Percentiles rank a stretch among this genome's conserved stretches.
Conservation (phyloP, 1,140 invertebrate species). For the Chrysomallon squamiferum region DNA sequence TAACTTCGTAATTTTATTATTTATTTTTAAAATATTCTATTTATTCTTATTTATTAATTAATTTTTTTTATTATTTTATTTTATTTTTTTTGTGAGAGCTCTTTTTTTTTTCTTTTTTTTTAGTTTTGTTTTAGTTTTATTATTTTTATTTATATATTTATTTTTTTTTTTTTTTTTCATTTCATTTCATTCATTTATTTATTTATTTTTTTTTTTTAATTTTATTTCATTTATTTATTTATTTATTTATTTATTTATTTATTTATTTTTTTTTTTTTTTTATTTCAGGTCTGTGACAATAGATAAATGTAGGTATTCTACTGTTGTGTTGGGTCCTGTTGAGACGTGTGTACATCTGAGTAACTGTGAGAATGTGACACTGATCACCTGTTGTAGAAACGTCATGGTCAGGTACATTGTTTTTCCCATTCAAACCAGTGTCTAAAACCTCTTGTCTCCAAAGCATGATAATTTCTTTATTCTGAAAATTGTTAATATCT, state of each 20-base stretch:
- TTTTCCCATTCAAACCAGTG: too few species aligned
- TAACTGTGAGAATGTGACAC: slow-evolving; percentile 58
- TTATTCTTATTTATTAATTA: neutral
- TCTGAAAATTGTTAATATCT: too few species aligned
- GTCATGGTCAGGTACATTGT: slow-evolving; percentile 4
- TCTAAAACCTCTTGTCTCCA: too few species aligned
- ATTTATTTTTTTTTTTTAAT: neutral
- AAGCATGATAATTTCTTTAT: too few species aligned
- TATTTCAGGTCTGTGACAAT: slow-evolving; percentile 59
- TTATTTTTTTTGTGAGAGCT: slow-evolving; percentile 39
- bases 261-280: neutral
- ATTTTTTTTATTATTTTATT: neutral
- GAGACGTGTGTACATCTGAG: slow-evolving; percentile 57
- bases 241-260: neutral
- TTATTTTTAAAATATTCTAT: neutral
- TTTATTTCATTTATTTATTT: neutral
- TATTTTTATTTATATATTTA: neutral
- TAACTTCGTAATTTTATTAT: slow-evolving; percentile 21
- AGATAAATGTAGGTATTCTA: slow-evolving; percentile 62
- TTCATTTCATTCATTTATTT: too few species aligned
- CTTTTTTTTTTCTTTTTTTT: neutral
- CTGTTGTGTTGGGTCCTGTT: slow-evolving; percentile 61
- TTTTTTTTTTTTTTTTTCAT: neutral
- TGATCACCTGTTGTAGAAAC: slow-evolving; percentile 40
- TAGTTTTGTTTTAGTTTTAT: neutral